Evolutionary conservation across 2,888 invertebrate species (phyloP).

Genomic region (Ligdia adustata): DNA sequence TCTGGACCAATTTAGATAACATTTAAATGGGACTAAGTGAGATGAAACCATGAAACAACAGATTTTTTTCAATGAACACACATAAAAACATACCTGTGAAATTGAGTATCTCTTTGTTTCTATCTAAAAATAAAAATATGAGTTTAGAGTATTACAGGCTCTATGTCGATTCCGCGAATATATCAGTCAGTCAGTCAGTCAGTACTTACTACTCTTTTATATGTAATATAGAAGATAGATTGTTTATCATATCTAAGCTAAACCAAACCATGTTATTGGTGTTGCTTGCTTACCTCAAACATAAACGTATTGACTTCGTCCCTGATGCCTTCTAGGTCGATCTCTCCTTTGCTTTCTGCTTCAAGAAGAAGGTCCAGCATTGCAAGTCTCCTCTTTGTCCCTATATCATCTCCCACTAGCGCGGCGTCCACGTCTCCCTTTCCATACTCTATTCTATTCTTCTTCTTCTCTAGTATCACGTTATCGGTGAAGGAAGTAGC

Average conservation of each 20-base stretch:
- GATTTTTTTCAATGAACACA: too few species aligned
- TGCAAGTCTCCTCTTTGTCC: conserved; percentile 79
- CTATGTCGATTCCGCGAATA: too few species aligned
- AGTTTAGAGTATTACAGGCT: too few species aligned
- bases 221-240: background rate
- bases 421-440: conserved; percentile 8
- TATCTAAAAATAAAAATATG: too few species aligned
- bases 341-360: conserved; percentile 81
- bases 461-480: conserved; percentile 78
- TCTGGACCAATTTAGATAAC: too few species aligned
- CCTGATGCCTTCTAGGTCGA: conserved; percentile 85
- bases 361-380: conserved; percentile 87
- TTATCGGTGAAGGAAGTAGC: conserved; percentile 80
- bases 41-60: too few species aligned
- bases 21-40: too few species aligned
- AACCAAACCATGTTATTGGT: too few species aligned
- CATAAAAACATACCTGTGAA: too few species aligned
- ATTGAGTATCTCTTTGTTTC: too few species aligned
- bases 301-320: conserved; percentile 91
- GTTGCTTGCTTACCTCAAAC: conserved; percentile 50
- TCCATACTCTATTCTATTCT: conserved; percentile 30
- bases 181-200: too few species aligned
- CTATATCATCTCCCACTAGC: conserved; percentile 24
- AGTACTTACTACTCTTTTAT: too few species aligned
- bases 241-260: background rate